These are phyloP conservation scores for Priapulus caudatus DNA, from an alignment of 2,888 invertebrate species.

Conservation along the genomic window DNA sequence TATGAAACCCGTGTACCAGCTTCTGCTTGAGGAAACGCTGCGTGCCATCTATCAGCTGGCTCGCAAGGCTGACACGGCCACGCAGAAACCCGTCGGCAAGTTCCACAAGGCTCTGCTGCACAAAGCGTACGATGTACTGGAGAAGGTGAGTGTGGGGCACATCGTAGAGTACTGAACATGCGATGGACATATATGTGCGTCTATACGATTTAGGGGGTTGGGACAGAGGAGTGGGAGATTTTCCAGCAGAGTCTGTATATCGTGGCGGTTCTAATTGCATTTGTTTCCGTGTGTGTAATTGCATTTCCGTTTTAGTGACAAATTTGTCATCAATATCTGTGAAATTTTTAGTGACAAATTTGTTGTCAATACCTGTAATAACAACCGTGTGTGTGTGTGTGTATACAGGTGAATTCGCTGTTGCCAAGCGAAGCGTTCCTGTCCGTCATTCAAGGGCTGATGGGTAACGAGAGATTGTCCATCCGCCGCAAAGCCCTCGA, in stretches of 20 bases:
- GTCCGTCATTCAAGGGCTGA: conserved; percentile 54
- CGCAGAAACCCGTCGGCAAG: conserved; percentile 45
- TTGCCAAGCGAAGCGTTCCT: conserved; percentile 64
- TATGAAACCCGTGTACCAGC: conserved; percentile 53
- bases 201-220: too few relatives aligned
- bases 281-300: too few relatives aligned
- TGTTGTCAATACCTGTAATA: too few relatives aligned
- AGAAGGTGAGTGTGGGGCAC: conserved; percentile 53
- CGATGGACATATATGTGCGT: too few relatives aligned
- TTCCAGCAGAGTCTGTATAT: too few relatives aligned
- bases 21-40: conserved; percentile 40
- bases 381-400: too few relatives aligned
- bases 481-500: conserved; percentile 72
- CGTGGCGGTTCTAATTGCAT: too few relatives aligned
- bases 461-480: conserved; percentile 56
- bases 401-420: conserved; percentile 42
- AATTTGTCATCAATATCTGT: too few relatives aligned
- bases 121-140: conserved; percentile 63
- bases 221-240: too few relatives aligned
- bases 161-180: too few relatives aligned
- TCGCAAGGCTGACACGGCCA: conserved; percentile 44
- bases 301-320: too few relatives aligned
- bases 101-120: conserved; percentile 73
- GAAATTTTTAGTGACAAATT: too few relatives aligned
- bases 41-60: conserved; percentile 29